phyloP scores from a whole-genome alignment of 2,888 invertebrate species.

The Dolichomitus sp. region DNA sequence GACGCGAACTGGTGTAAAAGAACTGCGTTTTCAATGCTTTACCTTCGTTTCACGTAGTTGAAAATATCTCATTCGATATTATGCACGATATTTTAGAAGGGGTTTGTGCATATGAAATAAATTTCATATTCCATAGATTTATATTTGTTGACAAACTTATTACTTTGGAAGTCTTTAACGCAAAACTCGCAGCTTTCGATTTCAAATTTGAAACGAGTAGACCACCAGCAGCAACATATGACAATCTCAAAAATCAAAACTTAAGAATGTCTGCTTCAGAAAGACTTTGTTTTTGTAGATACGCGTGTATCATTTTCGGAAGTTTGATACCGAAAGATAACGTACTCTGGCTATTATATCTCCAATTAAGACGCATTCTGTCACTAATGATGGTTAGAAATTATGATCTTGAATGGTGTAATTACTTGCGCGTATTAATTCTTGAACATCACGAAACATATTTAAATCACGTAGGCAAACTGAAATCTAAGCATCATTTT shows the following conservation, averaged over 20 bases:
- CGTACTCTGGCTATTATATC: neutral
- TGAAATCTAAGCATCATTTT: conserved; percentile 21
- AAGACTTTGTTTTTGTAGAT: conserved; percentile 2
- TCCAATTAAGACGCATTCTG: too few species aligned
- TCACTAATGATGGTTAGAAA: too few species aligned
- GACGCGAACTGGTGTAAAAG: conserved; percentile 6
- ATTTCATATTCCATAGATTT: conserved; percentile 4
- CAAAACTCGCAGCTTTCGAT: too few species aligned
- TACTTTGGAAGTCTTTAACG: too few species aligned
- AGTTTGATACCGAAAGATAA: neutral
- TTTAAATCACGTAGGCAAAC: conserved; percentile 23
- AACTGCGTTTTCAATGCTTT: neutral
- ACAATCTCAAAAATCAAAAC: conserved; percentile 31
- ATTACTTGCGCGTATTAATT: too few species aligned
- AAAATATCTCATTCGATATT: conserved; percentile 33
- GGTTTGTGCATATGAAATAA: conserved; percentile 37
- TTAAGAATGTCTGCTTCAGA: too few species aligned
- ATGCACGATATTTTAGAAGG: conserved; percentile 39
- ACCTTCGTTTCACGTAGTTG: conserved; percentile 20
- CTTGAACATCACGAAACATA: too few species aligned
- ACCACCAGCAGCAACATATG: conserved; percentile 13
- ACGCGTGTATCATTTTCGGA: conserved; percentile 21
- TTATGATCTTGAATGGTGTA: too few species aligned
- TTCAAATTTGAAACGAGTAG: neutral
- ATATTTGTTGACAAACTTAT: conserved; percentile 7